A percentile compares a stretch with the other conserved stretches of the same genome.
Conservation (phyloP, 2,888 invertebrate species). For the Hirtodrosophila alboralis region DNA sequence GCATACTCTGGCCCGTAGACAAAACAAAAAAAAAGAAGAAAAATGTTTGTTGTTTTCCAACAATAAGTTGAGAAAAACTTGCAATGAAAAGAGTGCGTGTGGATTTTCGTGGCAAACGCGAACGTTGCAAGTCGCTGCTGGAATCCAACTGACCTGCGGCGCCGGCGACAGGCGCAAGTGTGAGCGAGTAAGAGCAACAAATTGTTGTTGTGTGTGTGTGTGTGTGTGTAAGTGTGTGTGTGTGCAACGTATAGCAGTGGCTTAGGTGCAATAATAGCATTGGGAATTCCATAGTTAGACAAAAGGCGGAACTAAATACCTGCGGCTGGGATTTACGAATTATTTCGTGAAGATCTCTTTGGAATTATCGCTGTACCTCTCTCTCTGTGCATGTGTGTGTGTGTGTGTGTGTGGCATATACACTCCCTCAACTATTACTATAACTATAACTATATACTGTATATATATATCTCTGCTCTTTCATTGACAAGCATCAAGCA, state of each 20-base stretch:
- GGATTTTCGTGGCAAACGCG: conserved; percentile 61
- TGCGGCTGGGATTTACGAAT: conserved; percentile 79
- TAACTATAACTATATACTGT: too few species aligned
- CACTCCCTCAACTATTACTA: conserved; percentile 11
- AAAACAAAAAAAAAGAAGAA: conserved; percentile 11
- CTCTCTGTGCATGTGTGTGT: neutral
- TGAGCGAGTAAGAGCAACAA: conserved; percentile 21
- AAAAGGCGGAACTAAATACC: conserved; percentile 80
- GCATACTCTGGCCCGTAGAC: conserved; percentile 4
- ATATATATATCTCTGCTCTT: too few species aligned
- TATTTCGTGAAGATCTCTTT: conserved; percentile 49
- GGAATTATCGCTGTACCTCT: conserved; percentile 9
- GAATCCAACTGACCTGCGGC: conserved; percentile 76
- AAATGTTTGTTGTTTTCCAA: conserved; percentile 19
- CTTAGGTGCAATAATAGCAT: conserved; percentile 80
- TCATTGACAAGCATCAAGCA: too few species aligned
- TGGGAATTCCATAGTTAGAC: conserved; percentile 75
- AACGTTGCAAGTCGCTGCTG: conserved; percentile 50
- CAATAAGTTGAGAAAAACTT: conserved; percentile 7
- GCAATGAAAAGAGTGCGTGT: conserved; percentile 54
- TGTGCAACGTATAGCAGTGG: conserved; percentile 41
- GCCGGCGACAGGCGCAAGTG: conserved; percentile 62
- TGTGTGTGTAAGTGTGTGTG: conserved; percentile 6
- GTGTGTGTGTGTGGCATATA: neutral
- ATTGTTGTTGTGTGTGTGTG: neutral